These are phyloP conservation scores for Dipodomys spectabilis DNA, from an alignment of 2,113 vertebrate species.

Conservation along the genomic window DNA sequence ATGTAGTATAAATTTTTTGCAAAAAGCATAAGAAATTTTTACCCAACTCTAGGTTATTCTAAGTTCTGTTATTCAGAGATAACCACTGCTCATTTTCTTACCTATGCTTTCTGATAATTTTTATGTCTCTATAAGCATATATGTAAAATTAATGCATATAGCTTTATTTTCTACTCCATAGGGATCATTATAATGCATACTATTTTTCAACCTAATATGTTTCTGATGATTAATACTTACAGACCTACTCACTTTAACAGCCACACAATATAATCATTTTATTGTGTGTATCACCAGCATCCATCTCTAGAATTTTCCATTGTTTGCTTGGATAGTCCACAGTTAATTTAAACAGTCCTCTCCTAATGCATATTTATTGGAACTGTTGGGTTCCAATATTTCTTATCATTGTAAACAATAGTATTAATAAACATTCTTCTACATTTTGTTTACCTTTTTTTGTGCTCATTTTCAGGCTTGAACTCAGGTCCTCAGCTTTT, in stretches of 20 bases:
- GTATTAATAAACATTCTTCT: conserved; percentile 19
- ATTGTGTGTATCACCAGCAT: too few species aligned
- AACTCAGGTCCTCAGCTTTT: too few species aligned
- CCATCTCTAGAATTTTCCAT: too few species aligned
- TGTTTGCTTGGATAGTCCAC: not conserved
- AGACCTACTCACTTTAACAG: conserved; percentile 7
- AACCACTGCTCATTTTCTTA: not conserved
- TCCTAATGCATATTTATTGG: not conserved
- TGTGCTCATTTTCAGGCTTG: too few species aligned
- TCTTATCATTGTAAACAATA: conserved; percentile 10
- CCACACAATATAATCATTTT: not conserved
- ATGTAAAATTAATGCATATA: too few species aligned
- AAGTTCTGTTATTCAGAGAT: not conserved
- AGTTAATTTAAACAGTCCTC: not conserved
- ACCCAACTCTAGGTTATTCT: not conserved
- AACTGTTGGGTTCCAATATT: not conserved
- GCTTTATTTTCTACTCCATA: too few species aligned
- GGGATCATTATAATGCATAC: too few species aligned
- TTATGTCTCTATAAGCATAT: too few species aligned
- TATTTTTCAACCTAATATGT: conserved; percentile 31
- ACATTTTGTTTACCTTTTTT: not conserved
- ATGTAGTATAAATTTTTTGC: not conserved
- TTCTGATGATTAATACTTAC: conserved; percentile 11
- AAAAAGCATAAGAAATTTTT: not conserved
- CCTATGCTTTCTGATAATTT: too few species aligned